A percentile compares a stretch with the other conserved stretches of the same genome.
Conservation (phyloP, 2,797 vertebrate genomes). For the Mycteria americana region DNA sequence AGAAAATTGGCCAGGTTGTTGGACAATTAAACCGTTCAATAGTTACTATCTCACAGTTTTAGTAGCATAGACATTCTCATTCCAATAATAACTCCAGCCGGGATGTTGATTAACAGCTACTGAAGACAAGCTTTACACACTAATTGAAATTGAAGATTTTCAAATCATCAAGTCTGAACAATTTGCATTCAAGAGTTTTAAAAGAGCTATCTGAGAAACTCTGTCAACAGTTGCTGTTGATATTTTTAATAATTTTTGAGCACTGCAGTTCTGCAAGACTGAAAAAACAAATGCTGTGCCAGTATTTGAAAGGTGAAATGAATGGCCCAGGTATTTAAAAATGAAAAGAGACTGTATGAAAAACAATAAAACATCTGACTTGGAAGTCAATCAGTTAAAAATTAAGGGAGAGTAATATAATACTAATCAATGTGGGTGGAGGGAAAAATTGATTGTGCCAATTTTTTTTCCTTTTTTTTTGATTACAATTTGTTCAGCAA, state of each 20-base stretch:
- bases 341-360: not conserved
- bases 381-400: not conserved
- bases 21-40: not conserved
- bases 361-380: not conserved
- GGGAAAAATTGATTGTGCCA: not conserved
- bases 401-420: not conserved
- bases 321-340: not conserved
- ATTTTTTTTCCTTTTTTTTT: not conserved
- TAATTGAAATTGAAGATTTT: slow-evolving; percentile 27
- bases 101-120: not conserved
- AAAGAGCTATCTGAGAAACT: not conserved
- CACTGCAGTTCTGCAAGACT: not conserved
- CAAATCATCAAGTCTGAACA: not conserved
- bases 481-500: not conserved
- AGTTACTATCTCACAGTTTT: not conserved
- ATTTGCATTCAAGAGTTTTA: not conserved
- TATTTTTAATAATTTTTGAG: not conserved
- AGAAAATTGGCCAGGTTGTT: not conserved
- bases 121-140: not conserved
- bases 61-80: not conserved
- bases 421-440: not conserved
- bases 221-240: not conserved
- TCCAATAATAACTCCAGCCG: not conserved
- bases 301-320: not conserved
- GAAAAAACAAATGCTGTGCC: not conserved